A percentile compares a stretch with the other conserved stretches of the same genome.
These are phyloP conservation scores for Perithous albicinctus DNA, from an alignment of 2,888 invertebrate genomes.

Conservation along the genomic window DNA sequence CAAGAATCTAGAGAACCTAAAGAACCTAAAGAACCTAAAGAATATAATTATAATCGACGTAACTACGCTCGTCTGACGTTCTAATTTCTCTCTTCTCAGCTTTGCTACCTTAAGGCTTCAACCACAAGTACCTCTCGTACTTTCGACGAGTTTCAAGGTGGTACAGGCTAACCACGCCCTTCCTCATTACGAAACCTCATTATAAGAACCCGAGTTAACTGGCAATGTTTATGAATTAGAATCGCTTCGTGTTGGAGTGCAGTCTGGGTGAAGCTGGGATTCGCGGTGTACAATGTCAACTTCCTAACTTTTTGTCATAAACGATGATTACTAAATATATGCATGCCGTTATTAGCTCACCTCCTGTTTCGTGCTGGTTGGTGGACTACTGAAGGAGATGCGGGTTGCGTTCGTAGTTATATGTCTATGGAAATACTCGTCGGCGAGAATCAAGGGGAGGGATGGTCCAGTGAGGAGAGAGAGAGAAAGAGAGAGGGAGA, in stretches of 20 bases:
- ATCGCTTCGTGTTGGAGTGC: conserved; percentile 26
- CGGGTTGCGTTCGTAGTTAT: conserved; percentile 35
- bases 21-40: too few species aligned
- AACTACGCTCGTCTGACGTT: too few species aligned
- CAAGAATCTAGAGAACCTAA: too few species aligned
- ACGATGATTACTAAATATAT: conserved; percentile 81
- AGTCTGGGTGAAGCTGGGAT: conserved; percentile 14
- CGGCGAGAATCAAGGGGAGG: conserved; percentile 35
- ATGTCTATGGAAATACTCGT: conserved; percentile 59
- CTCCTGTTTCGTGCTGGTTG: conserved; percentile 30
- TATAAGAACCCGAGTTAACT: conserved; percentile 12
- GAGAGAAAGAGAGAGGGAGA: too few species aligned
- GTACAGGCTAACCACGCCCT: conserved; percentile 36
- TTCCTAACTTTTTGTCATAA: conserved; percentile 82
- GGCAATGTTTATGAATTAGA: conserved; percentile 52
- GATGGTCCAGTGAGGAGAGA: conserved; percentile 57
- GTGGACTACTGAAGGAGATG: conserved; percentile 29
- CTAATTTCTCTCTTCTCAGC: not conserved
- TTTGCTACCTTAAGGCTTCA: not conserved
- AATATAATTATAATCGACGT: too few species aligned
- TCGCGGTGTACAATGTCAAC: not conserved
- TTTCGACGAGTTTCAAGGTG: conserved; percentile 22
- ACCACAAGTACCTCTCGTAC: not conserved
- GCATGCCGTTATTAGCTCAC: conserved; percentile 62
- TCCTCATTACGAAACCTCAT: conserved; percentile 32